Base-by-base conservation (phyloP, 2,113 vertebrate genomes). In the Eleginops maclovinus region DNA sequence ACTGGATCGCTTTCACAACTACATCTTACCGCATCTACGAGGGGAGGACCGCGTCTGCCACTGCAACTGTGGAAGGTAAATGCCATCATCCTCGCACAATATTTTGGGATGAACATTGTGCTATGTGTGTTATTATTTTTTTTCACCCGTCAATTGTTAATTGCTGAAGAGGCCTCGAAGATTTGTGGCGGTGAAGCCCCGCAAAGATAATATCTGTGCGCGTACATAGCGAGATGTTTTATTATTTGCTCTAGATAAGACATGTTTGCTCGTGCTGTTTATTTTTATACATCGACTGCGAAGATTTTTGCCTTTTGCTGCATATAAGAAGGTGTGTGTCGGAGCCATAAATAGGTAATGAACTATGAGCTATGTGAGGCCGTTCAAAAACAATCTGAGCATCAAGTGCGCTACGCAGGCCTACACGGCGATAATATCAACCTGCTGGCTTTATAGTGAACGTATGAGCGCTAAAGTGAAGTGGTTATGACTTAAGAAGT, bases 51-150 rank as follows among this genome's bases (percentile, higher is more conserved):
- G 98, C 89, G 98, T 99, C 94, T 99, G 98, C 92, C 98, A 99
- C 94, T 99, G 98, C 97, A 98, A 99, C 96, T 99, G 98, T 95
- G 98, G 98, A 89, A 98, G 98, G 98, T 99, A 95, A 97, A 96
- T 88, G 73, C 83, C 82, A 69, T 81, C 87, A 73, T 74, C 72
- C 76, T 88, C 79, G 56, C 12, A 61, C 43, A 61, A 71, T 70
- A 72, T 87, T 76, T 56, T 50, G 56, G 65, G 21, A 63, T 68
- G 80, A 80, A 84, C 71, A 71, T 4, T 63, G 47, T 68, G 80
- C 1, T 74, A 55, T 69, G 64, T 77, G 75, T 12, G 12, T 13
- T 22, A n/a, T 26, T 21, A 41, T 54, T 70, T 78, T 59, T 79
- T 70, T 58, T 40, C 62, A 62, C 40, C 44, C 79, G 77, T 89